Evolutionary conservation across 2,888 invertebrate genomes (phyloP).

Genomic region (Ophion obscuratus): DNA sequence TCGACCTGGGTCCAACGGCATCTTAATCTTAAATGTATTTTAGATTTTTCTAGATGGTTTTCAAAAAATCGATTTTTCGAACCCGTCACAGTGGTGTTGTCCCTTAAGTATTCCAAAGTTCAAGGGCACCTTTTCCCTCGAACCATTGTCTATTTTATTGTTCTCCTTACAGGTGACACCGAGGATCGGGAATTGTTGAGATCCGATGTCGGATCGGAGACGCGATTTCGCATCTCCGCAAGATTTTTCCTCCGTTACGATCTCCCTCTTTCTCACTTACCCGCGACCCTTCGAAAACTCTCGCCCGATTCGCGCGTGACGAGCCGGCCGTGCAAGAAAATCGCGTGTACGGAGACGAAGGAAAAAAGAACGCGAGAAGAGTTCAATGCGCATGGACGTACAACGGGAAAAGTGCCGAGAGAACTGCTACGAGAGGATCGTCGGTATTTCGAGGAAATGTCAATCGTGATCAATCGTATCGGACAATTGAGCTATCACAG

Average conservation of each 20-base stretch:
- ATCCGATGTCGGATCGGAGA: too few species aligned
- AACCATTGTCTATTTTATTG: neutral
- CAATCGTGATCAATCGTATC: constrained; percentile 17
- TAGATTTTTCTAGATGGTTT: too few species aligned
- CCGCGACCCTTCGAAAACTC: constrained; percentile 30
- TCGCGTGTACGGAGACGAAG: constrained; percentile 17
- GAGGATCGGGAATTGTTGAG: constrained; percentile 16
- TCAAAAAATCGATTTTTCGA: too few species aligned
- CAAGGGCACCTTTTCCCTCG: too few species aligned
- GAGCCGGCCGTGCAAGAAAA: constrained; percentile 26
- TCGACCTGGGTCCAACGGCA: too few species aligned
- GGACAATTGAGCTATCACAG: constrained; percentile 26
- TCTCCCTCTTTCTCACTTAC: neutral
- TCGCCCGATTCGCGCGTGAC: constrained; percentile 18
- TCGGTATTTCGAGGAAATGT: constrained; percentile 16
- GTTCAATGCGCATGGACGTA: too few species aligned
- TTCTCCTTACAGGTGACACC: constrained; percentile 40
- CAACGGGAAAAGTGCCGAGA: neutral
- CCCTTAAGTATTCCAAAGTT: too few species aligned
- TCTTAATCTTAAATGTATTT: too few species aligned
- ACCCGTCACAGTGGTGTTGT: too few species aligned
- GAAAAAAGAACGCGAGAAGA: constrained; percentile 3
- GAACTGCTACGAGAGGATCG: constrained; percentile 21
- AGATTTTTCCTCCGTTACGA: constrained; percentile 9
- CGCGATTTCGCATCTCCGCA: constrained; percentile 34